Evolutionary conservation across 2,888 invertebrate species (phyloP), one percentile per base, ranked within the genome.

Genomic region (Trypoxylon attenuatum): DNA sequence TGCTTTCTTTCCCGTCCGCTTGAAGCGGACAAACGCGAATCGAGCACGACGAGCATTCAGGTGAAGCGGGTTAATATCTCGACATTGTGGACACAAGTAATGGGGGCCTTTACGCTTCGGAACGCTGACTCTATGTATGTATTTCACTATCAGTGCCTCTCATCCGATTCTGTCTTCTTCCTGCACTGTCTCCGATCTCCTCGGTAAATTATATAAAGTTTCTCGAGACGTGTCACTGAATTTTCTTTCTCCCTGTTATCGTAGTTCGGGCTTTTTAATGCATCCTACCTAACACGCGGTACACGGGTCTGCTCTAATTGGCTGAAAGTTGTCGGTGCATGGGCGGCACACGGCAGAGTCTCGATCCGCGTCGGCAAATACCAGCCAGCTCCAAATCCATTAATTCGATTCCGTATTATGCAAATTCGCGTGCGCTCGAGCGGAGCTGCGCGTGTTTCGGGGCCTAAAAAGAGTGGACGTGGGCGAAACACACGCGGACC

Each of bases 21-120:
- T 33, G 41, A 29, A 33, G 25, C 29, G 47, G 74, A 69, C 72
- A 78, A 66, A 70, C 74, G 73, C 62, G 62, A 56, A 69, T 66
- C 63, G 58, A 42, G 62, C 60, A 63, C 57, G 67, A 38, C 57
- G 66, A 71, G 69, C 80, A 75, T 81, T 77, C 81, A 77, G 76
- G 77, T 76, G 82, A 82, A 82, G 82, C 82, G 73, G 80, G 80
- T 82, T 82, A 82, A 82, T 82, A 82, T 82, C 82, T 81, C 79
- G 80, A 81, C 82, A 82, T 82, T 82, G 82, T 82, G 82, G 82
- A 82, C 82, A 82, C 82, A 82, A 82, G 82, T 82, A 81, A 82
- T 81, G 82, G 81, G 79, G 76, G 61, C 69, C 71, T 71, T 78
- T 79, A 75, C 74, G 76, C 78, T 61, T 69, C 59, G 59, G 62